These are phyloP conservation scores for Drosophila tanythrix DNA, from an alignment of 2,888 invertebrate species.

Conservation along the genomic window DNA sequence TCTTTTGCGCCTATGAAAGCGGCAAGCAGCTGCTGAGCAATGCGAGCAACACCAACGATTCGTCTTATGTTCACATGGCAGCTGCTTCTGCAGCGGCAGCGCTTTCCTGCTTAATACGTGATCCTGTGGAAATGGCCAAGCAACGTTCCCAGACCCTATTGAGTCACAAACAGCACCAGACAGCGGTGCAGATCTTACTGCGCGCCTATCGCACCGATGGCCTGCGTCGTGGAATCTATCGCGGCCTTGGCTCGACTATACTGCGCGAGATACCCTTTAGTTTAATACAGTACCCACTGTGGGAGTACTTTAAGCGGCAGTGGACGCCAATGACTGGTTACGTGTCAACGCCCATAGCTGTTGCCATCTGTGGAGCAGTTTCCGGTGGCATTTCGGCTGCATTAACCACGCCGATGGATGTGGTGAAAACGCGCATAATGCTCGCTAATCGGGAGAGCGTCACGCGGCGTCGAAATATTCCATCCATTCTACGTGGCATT, in stretches of 20 bases:
- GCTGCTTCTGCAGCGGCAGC: constrained; percentile 95
- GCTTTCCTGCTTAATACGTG: constrained; percentile 94
- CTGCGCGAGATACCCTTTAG: constrained; percentile 96
- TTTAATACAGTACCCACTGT: constrained; percentile 96
- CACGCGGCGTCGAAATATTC: constrained; percentile 85
- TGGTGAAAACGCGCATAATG: constrained; percentile 99
- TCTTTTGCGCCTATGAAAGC: constrained; percentile 94
- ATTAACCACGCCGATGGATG: constrained; percentile 97
- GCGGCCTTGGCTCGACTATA: constrained; percentile 92
- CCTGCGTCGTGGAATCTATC: constrained; percentile 87
- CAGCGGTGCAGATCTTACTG: constrained; percentile 86
- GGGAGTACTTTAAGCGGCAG: constrained; percentile 94
- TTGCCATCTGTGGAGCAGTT: constrained; percentile 93
- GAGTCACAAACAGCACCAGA: constrained; percentile 78
- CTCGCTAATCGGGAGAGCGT: constrained; percentile 88
- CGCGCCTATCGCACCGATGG: constrained; percentile 88
- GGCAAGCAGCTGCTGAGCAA: constrained; percentile 86
- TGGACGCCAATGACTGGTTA: constrained; percentile 85
- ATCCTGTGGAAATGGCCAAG: constrained; percentile 98
- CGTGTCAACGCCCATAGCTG: constrained; percentile 87
- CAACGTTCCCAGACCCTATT: constrained; percentile 92
- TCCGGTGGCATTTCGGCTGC: constrained; percentile 95
- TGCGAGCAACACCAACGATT: constrained; percentile 85
- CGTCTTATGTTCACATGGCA: constrained; percentile 90
- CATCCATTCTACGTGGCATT: constrained; percentile 86